These are phyloP conservation scores for Melanogrammus aeglefinus DNA, from an alignment of 2,797 vertebrate genomes.

Conservation along the genomic window DNA sequence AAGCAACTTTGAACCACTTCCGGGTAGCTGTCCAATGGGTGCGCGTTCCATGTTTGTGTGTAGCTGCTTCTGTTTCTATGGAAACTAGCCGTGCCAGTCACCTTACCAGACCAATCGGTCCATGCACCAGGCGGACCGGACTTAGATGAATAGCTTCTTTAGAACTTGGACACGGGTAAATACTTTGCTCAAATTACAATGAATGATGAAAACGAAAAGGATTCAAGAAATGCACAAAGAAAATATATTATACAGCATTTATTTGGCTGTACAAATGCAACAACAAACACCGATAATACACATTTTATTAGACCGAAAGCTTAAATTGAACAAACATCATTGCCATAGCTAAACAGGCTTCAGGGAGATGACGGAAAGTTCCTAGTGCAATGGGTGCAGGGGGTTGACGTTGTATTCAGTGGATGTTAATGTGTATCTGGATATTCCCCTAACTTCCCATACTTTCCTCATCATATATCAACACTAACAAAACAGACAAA, in stretches of 20 bases:
- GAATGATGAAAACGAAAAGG: constrained; percentile 28
- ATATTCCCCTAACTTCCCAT: constrained; percentile 30
- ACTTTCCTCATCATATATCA: constrained; percentile 37
- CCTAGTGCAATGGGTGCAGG: constrained; percentile 46
- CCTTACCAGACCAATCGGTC: too few relatives aligned
- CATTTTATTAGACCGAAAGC: constrained; percentile 40
- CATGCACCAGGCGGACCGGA: background rate
- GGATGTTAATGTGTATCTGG: constrained; percentile 2
- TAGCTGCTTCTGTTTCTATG: constrained; percentile 38
- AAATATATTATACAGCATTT: constrained; percentile 52
- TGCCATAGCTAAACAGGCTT: constrained; percentile 47
- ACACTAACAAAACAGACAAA: constrained; percentile 41
- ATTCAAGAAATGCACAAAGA: constrained; percentile 11
- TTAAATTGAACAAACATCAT: constrained; percentile 37
- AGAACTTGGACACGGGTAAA: background rate
- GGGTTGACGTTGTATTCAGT: constrained; percentile 23
- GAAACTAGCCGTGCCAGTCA: constrained; percentile 7
- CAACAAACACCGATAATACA: constrained; percentile 50
- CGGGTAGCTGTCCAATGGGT: constrained; percentile 34
- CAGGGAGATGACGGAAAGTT: constrained; percentile 38
- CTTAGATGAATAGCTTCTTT: background rate
- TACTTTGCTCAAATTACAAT: background rate
- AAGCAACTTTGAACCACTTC: constrained; percentile 8
- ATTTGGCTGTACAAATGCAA: constrained; percentile 60
- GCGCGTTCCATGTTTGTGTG: background rate